phyloP scores from a whole-genome alignment of 2,888 invertebrate species.

The Calliphora vomitoria region DNA sequence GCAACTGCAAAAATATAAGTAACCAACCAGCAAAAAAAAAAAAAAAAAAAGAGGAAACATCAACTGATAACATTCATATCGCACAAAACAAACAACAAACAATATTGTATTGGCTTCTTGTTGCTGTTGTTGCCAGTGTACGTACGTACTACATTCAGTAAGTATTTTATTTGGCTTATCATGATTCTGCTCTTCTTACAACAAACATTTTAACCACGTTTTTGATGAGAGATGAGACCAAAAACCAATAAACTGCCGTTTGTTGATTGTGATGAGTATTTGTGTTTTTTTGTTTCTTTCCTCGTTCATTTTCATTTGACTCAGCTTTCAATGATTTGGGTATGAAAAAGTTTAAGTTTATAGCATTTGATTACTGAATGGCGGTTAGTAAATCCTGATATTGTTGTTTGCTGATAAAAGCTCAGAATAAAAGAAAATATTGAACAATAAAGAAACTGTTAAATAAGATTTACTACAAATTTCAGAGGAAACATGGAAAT shows the following conservation, averaged over 20 bases:
- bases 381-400: constrained; percentile 27
- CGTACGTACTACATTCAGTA: neutral
- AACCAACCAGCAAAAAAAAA: neutral
- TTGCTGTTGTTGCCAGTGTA: constrained; percentile 23
- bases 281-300: neutral
- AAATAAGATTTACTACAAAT: too few species aligned
- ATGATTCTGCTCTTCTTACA: constrained; percentile 50
- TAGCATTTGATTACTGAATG: constrained; percentile 46
- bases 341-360: constrained; percentile 18
- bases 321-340: constrained; percentile 31
- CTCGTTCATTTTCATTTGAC: neutral
- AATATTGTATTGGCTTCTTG: constrained; percentile 36
- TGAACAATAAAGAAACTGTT: neutral
- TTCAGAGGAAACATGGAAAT: too few species aligned
- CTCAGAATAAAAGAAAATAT: neutral
- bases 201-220: constrained; percentile 52
- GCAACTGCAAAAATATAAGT: constrained; percentile 20
- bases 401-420: constrained; percentile 37
- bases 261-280: neutral
- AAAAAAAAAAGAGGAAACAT: constrained; percentile 16
- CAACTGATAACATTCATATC: constrained; percentile 60
- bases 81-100: constrained; percentile 46
- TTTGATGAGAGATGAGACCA: constrained; percentile 46
- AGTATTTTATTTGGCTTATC: constrained; percentile 55
- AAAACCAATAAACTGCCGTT: constrained; percentile 37